Evolutionary conservation across 1,140 invertebrate species (phyloP).

Genomic region (Drosophila pectinifera): DNA sequence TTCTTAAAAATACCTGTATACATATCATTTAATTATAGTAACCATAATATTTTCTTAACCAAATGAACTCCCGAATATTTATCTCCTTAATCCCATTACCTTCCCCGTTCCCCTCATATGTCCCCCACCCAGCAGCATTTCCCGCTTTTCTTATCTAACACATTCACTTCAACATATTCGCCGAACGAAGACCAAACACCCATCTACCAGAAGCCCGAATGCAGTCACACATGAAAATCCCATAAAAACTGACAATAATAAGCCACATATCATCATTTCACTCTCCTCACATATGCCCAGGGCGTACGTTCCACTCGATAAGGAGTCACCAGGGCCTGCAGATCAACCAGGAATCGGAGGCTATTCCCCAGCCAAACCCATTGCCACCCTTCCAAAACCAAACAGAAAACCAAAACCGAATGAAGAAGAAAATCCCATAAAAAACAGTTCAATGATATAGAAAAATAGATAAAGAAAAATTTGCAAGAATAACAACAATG

Average conservation of each 20-base stretch:
- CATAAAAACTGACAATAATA: conserved; percentile 66
- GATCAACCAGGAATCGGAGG: conserved; percentile 62
- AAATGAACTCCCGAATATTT: conserved; percentile 12
- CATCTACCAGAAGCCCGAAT: conserved; percentile 14
- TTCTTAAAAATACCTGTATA: too few species aligned
- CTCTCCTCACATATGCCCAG: conserved; percentile 43
- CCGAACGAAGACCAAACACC: not conserved
- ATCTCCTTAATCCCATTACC: conserved; percentile 21
- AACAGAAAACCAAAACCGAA: conserved; percentile 33
- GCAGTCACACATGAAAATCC: conserved; percentile 63
- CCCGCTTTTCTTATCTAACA: conserved; percentile 48
- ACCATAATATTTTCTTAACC: conserved; percentile 12
- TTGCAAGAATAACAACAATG: conserved; percentile 63
- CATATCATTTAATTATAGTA: too few species aligned
- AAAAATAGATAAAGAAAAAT: conserved; percentile 76
- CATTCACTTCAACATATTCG: conserved; percentile 29
- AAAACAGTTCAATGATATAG: conserved; percentile 78
- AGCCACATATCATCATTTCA: conserved; percentile 59
- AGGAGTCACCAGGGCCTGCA: conserved; percentile 50
- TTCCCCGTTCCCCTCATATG: not conserved
- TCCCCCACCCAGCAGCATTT: not conserved
- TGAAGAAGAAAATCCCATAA: conserved; percentile 66
- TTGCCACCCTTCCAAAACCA: conserved; percentile 27
- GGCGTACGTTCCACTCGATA: conserved; percentile 52
- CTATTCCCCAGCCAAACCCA: conserved; percentile 28